These are phyloP conservation scores for Rhinolophus sinicus DNA, from an alignment of 2,113 vertebrate genomes.

Conservation along the genomic window DNA sequence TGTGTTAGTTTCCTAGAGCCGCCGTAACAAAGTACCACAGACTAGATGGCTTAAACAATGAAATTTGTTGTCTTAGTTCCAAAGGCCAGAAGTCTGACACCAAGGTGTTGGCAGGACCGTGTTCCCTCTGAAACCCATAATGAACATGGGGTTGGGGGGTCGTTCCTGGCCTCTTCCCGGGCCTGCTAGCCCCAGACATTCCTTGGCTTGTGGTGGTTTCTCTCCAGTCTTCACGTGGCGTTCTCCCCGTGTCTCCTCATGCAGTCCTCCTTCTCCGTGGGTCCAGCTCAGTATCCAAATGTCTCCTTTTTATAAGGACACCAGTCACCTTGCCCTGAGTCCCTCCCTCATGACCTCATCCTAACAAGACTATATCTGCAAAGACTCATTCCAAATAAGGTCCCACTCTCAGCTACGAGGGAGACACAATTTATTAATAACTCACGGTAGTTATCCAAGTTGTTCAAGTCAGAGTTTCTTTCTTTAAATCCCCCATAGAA, in stretches of 20 bases:
- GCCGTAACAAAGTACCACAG: not conserved
- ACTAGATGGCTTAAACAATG: too few relatives aligned
- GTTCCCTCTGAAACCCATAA: not conserved
- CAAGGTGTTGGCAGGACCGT: rapidly evolving
- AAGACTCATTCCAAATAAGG: not conserved
- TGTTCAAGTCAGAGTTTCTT: not conserved
- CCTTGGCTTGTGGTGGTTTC: not conserved
- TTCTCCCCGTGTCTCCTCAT: not conserved
- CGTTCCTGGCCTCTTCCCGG: not conserved
- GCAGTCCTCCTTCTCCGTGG: not conserved
- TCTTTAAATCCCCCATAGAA: not conserved
- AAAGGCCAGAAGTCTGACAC: not conserved
- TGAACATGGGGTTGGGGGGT: too few relatives aligned
- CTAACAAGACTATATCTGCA: not conserved
- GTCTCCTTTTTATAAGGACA: not conserved
- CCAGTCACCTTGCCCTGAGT: not conserved
- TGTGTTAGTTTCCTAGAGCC: not conserved
- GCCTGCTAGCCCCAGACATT: not conserved
- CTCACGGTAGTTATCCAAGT: not conserved
- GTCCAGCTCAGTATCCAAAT: not conserved
- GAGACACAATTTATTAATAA: not conserved
- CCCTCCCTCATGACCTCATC: not conserved
- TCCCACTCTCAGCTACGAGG: not conserved
- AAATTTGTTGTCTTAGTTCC: not conserved
- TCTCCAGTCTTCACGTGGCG: not conserved